Conservation (phyloP, 2,113 vertebrate species). For the Aspiorhynchus laticeps region DNA sequence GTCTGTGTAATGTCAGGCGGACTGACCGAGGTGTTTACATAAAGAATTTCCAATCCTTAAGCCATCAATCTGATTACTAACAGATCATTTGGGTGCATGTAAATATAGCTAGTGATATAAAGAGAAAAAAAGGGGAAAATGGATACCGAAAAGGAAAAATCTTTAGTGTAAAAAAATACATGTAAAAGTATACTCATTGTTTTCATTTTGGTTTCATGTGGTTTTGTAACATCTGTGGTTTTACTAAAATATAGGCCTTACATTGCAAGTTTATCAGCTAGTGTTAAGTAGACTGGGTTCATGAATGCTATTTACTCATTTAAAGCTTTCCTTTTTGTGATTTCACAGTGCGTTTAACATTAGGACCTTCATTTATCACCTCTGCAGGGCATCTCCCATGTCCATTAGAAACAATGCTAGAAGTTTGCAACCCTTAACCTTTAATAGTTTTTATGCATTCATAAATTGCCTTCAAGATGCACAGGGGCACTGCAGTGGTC, state of each 20-base stretch:
- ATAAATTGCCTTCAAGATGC: constrained; percentile 69
- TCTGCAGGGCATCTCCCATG: constrained; percentile 72
- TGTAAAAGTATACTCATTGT: too few relatives aligned
- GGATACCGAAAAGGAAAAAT: too few relatives aligned
- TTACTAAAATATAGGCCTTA: neutral
- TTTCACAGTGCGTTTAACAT: constrained; percentile 85
- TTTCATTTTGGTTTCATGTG: too few relatives aligned
- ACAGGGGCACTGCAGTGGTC: constrained; percentile 64
- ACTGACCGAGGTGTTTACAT: too few relatives aligned
- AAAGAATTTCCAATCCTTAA: too few relatives aligned
- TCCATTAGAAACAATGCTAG: constrained; percentile 74
- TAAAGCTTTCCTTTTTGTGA: constrained; percentile 70
- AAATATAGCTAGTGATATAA: too few relatives aligned
- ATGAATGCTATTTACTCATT: constrained; percentile 64
- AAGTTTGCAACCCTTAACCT: constrained; percentile 74
- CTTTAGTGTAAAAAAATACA: too few relatives aligned
- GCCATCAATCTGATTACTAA: too few relatives aligned
- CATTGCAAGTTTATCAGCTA: constrained; percentile 64
- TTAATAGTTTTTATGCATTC: constrained; percentile 71
- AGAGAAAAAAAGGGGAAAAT: too few relatives aligned
- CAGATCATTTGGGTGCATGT: too few relatives aligned
- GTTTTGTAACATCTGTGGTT: too few relatives aligned
- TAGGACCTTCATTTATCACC: constrained; percentile 78
- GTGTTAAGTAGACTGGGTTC: constrained; percentile 52
- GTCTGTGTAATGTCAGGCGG: too few relatives aligned